Evolutionary conservation across 2,888 invertebrate genomes (phyloP).

Genomic region (Craniophora ligustri): DNA sequence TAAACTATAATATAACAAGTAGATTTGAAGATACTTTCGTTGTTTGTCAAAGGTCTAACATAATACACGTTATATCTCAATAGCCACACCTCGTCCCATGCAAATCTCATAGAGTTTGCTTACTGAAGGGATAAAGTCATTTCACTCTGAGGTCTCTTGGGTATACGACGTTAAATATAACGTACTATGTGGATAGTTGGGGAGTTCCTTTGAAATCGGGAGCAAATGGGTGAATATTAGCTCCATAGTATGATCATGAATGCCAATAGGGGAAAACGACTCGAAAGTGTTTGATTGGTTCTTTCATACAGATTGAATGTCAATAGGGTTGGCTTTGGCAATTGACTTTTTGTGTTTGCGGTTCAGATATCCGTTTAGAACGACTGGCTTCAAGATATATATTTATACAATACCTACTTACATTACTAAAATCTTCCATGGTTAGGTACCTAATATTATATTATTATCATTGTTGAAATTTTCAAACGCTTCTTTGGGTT

Average conservation of each 20-base stretch:
- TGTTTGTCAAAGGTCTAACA: no score
- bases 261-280: constrained; percentile 31
- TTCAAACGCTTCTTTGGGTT: no score
- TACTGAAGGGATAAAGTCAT: constrained; percentile 44
- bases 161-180: constrained; percentile 33
- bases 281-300: constrained; percentile 40
- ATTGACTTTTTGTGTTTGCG: neutral
- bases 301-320: constrained; percentile 18
- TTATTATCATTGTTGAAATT: no score
- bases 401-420: no score
- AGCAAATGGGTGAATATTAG: constrained; percentile 18
- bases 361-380: no score
- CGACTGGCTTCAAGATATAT: no score
- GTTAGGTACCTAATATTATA: no score
- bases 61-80: neutral
- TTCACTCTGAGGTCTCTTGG: constrained; percentile 21
- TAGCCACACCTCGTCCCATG: constrained; percentile 21
- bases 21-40: no score
- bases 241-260: constrained; percentile 11
- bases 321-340: constrained; percentile 6
- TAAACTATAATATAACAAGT: no score
- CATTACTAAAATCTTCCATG: no score
- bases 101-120: constrained; percentile 49
- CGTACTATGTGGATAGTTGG: constrained; percentile 38
- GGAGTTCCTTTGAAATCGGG: constrained; percentile 28